These are phyloP conservation scores for Euclidia mi DNA, from an alignment of 2,888 invertebrate species.

Conservation along the genomic window DNA sequence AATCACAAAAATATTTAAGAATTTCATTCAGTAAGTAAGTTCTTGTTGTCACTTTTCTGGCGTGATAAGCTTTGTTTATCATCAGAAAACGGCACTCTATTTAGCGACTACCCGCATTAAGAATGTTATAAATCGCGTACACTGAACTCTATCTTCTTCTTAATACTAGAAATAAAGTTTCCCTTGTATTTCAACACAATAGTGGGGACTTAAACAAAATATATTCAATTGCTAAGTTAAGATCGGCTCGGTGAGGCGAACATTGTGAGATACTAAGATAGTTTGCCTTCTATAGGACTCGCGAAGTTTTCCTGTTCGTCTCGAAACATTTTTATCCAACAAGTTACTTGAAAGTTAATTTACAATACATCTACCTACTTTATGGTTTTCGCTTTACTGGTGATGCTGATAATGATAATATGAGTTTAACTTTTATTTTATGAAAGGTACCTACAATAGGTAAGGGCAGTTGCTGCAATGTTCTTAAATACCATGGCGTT, in stretches of 20 bases:
- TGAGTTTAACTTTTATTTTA: no score
- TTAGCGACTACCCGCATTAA: no score
- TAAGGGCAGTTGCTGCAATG: no score
- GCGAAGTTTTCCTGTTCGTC: constrained; percentile 54
- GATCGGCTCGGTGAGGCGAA: constrained; percentile 50
- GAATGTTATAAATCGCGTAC: no score
- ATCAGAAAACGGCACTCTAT: no score
- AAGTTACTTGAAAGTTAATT: constrained; percentile 53
- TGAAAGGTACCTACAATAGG: no score
- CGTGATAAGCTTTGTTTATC: no score
- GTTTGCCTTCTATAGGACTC: constrained; percentile 51
- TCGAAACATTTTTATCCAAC: constrained; percentile 54
- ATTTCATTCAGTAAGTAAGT: no score
- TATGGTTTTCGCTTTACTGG: constrained; percentile 20
- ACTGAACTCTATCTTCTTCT: constrained; percentile 25
- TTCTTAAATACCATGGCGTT: no score
- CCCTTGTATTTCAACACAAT: constrained; percentile 47
- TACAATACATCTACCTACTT: constrained; percentile 43
- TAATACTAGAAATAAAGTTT: constrained; percentile 45
- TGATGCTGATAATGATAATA: no score
- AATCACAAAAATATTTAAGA: no score
- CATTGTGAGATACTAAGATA: constrained; percentile 55
- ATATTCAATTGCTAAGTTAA: constrained; percentile 58
- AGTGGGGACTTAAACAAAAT: constrained; percentile 50
- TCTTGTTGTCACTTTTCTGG: no score